Evolutionary conservation across 2,113 vertebrate genomes (phyloP), one percentile per base, ranked within the genome.

Genomic region (Ammodytes marinus): DNA sequence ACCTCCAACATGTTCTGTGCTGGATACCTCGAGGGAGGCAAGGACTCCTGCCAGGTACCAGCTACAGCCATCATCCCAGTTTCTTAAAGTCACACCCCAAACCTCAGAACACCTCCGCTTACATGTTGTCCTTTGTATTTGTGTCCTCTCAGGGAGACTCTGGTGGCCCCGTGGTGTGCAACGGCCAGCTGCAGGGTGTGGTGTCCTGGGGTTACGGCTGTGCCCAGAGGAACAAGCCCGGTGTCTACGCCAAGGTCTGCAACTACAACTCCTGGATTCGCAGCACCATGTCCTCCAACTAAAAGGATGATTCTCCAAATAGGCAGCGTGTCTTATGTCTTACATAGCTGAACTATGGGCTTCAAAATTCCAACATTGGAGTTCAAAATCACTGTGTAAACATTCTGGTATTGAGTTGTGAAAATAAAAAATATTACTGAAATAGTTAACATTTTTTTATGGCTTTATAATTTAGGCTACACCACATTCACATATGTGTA

Each of bases 41-140:
- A 97, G 88, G 97, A 98, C 77, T 97, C 97, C 63, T 98, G 97
- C 95, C 97, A 98, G 97, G 98, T 98, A 90, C 54, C 39, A 77
- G 40, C 66, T 43, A 8, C 42, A 72, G 7, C 27, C 4, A 4
- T 42, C 15, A 11, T 15, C 15, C 49, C 9, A 2, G 4, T 42
- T 42, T 69, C 19, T 61, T 11, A 11, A 35, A 35, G 17, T 27
- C 4, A 68, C 3, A 53, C 8, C 12, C 0, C 43, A 40, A 53
- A 74, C 11, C 13, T 74, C 39, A 66, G 3, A 68, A 40, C 43
- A 17, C 8, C 11, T 42, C 12, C 27, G 13, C 46, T 89, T 19
- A 84, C 55, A 12, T 47, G 12, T 67, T 64, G 19, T 69, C 6
- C 50, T 73, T 45, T 86, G 35, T 52, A 0, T 69, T 52, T 81